These are phyloP conservation scores for Cryptoprocta ferox DNA, from an alignment of 2,797 vertebrate species.

Conservation along the genomic window DNA sequence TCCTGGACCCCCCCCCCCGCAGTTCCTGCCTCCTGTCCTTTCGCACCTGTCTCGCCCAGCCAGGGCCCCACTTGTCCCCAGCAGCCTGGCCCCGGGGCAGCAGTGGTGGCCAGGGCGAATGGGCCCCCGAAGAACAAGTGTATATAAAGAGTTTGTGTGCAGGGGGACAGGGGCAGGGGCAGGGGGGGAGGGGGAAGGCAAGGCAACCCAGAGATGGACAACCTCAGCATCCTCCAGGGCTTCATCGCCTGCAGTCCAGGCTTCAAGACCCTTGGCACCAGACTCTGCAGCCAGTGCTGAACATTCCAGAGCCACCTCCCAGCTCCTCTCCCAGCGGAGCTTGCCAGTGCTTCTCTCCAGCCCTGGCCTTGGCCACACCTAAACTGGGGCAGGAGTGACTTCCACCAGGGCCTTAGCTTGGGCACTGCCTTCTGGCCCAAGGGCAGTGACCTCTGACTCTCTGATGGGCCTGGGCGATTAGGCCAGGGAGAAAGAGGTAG, in stretches of 20 bases:
- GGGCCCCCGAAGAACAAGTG: not conserved
- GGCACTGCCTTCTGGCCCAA: not conserved
- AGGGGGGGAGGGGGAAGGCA: fast-evolving
- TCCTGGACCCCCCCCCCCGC: not conserved
- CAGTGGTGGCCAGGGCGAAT: not conserved
- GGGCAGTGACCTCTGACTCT: not conserved
- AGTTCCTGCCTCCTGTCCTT: not conserved
- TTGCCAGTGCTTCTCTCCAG: not conserved
- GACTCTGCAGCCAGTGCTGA: not conserved
- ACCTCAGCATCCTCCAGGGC: not conserved
- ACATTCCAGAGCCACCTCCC: not conserved
- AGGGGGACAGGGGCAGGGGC: no score
- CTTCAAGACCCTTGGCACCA: not conserved
- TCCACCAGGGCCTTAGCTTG: not conserved
- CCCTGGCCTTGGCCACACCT: not conserved
- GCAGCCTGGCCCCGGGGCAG: not conserved
- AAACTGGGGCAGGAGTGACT: not conserved
- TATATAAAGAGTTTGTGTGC: not conserved
- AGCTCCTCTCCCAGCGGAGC: not conserved
- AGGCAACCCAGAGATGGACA: not conserved
- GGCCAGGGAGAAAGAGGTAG: not conserved
- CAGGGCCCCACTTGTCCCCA: not conserved
- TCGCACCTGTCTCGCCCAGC: not conserved
- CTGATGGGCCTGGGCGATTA: not conserved
- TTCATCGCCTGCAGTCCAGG: not conserved